A percentile compares a stretch with the other conserved stretches of the same genome.
Conservation (phyloP, 2,113 vertebrate genomes). For the Tangachromis dhanisi region DNA sequence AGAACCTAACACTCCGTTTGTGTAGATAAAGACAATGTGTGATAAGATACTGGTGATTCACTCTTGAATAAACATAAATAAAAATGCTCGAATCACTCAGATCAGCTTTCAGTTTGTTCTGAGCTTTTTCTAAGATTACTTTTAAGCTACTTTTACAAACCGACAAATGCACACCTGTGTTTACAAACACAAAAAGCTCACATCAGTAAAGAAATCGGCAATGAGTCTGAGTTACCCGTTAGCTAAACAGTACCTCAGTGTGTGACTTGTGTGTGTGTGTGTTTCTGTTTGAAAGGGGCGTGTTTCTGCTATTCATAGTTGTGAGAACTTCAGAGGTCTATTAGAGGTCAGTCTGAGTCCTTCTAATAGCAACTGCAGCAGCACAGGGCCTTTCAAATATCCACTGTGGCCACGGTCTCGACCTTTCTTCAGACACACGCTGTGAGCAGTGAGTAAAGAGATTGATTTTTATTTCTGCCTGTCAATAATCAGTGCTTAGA, state of each 20-base stretch:
- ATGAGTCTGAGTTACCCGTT: not conserved
- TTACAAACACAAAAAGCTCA: not conserved
- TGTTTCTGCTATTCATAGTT: conserved; percentile 66
- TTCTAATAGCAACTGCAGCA: conserved; percentile 43
- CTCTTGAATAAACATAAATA: not conserved
- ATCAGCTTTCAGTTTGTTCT: not conserved
- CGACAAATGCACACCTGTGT: not conserved
- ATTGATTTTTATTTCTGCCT: not conserved
- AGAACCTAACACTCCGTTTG: not conserved
- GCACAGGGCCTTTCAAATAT: conserved; percentile 7
- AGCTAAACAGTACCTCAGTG: not conserved
- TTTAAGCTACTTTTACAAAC: not conserved
- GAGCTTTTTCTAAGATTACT: not conserved
- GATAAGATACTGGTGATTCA: not conserved
- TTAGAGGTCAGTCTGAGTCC: conserved; percentile 55
- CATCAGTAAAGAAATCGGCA: not conserved
- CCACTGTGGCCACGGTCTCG: not conserved
- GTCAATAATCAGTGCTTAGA: not conserved
- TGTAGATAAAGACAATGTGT: not conserved
- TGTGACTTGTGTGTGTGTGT: not conserved
- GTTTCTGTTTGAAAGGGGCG: conserved; percentile 54
- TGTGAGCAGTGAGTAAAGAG: conserved; percentile 46
- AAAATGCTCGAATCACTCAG: not conserved
- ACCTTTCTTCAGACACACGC: not conserved
- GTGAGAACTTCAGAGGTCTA: conserved; percentile 53